phyloP scores from a whole-genome alignment of 2,113 vertebrate species.

The Plecotus auritus region DNA sequence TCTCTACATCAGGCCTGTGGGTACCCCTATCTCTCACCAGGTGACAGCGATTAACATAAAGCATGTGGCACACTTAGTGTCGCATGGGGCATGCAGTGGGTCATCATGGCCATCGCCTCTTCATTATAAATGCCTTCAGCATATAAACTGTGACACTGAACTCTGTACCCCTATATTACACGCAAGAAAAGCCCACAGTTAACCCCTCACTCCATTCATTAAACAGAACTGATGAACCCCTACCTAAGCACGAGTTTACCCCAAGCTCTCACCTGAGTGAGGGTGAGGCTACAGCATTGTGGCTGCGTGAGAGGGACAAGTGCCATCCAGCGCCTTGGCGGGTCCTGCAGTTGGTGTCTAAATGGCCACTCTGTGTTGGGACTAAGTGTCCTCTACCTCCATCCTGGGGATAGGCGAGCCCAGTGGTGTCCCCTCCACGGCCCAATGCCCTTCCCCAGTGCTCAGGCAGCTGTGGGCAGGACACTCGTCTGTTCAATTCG shows the following conservation, averaged over 20 bases:
- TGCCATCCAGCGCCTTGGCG: accelerated
- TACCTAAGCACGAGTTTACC: neutral
- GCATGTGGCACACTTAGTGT: accelerated
- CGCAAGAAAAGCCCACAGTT: neutral
- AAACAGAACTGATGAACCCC: neutral
- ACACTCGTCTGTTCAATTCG: accelerated
- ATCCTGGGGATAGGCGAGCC: neutral
- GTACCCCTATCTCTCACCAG: neutral
- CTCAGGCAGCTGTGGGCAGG: neutral
- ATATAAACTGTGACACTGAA: neutral
- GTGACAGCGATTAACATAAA: neutral
- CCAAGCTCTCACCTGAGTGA: neutral
- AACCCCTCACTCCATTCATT: neutral
- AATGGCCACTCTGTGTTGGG: neutral
- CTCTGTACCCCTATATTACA: no score
- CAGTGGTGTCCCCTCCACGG: accelerated
- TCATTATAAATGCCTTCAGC: neutral
- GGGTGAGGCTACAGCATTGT: accelerated
- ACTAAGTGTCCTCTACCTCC: neutral
- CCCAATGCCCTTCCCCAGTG: accelerated
- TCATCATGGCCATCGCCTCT: accelerated
- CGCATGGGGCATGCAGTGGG: accelerated
- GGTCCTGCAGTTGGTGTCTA: accelerated
- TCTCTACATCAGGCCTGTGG: neutral
- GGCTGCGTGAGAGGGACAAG: neutral